A percentile compares a stretch with the other conserved stretches of the same genome.
These are phyloP conservation scores for Enteromius treurensis DNA, from an alignment of 2,797 vertebrate genomes.

Conservation along the genomic window DNA sequence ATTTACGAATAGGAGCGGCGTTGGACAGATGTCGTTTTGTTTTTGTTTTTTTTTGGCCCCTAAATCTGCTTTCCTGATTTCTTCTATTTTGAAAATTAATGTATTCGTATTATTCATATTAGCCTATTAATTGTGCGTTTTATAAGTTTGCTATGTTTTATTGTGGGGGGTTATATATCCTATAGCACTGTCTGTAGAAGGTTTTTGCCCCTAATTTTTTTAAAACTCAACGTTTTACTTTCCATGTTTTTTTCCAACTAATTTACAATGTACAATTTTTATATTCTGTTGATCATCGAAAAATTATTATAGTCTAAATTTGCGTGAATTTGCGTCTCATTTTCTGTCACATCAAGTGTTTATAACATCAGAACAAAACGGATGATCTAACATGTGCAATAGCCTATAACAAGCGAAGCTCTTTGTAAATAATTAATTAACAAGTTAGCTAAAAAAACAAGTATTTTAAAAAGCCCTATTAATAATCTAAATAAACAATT, in stretches of 20 bases:
- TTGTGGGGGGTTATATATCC: no score
- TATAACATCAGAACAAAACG: neutral
- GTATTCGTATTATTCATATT: accelerated
- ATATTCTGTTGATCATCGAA: neutral
- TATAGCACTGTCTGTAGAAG: no score
- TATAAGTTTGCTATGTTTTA: no score
- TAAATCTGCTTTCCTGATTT: neutral
- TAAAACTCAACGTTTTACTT: neutral
- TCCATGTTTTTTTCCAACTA: neutral
- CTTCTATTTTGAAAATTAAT: neutral
- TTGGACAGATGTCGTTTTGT: neutral
- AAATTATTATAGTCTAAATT: neutral
- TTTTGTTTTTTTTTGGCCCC: no score
- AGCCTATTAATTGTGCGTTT: neutral
- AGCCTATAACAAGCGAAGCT: neutral
- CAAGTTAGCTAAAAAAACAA: neutral
- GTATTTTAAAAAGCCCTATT: neutral
- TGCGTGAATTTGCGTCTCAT: neutral
- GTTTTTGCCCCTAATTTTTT: no score
- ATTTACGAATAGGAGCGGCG: neutral
- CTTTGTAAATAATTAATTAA: neutral
- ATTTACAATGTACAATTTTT: neutral
- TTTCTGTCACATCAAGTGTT: neutral
- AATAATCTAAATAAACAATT: neutral
- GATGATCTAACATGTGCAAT: neutral